Evolutionary conservation across 2,888 invertebrate genomes (phyloP).

Genomic region (Amiota minor): DNA sequence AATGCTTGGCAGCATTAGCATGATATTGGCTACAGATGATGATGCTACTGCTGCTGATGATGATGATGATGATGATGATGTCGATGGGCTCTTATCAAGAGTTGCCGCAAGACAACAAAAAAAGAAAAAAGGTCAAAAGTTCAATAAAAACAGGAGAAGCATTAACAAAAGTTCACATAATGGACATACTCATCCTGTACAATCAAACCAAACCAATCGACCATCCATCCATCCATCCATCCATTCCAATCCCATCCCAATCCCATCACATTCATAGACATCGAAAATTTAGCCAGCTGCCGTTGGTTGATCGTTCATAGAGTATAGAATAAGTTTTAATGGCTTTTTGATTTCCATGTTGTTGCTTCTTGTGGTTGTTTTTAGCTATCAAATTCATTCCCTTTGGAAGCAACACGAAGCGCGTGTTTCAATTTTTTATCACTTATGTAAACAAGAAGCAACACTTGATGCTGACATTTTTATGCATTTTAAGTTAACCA

Average conservation of each 20-base stretch:
- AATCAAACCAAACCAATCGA: not conserved
- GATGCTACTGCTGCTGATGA: not conserved
- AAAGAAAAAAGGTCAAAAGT: constrained; percentile 56
- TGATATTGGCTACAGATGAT: constrained; percentile 56
- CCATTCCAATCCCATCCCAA: not conserved
- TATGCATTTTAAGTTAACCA: constrained; percentile 25
- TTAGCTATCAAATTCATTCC: not conserved
- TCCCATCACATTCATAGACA: constrained; percentile 42
- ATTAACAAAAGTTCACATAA: constrained; percentile 14
- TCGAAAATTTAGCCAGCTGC: constrained; percentile 31
- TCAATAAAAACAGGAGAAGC: constrained; percentile 40
- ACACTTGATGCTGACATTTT: constrained; percentile 61
- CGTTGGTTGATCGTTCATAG: not conserved
- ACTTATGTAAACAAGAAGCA: constrained; percentile 68
- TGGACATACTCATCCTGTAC: constrained; percentile 23
- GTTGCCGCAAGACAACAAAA: constrained; percentile 48
- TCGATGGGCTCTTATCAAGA: not conserved
- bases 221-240: constrained; percentile 1
- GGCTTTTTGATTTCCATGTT: constrained; percentile 69
- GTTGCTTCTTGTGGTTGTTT: constrained; percentile 35
- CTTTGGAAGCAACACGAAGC: constrained; percentile 9
- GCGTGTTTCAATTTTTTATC: constrained; percentile 59
- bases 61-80: not conserved
- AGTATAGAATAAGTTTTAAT: constrained; percentile 58
- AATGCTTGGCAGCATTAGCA: constrained; percentile 64